Base-by-base conservation (phyloP, 2,113 vertebrate genomes). In the Galbula dea region DNA sequence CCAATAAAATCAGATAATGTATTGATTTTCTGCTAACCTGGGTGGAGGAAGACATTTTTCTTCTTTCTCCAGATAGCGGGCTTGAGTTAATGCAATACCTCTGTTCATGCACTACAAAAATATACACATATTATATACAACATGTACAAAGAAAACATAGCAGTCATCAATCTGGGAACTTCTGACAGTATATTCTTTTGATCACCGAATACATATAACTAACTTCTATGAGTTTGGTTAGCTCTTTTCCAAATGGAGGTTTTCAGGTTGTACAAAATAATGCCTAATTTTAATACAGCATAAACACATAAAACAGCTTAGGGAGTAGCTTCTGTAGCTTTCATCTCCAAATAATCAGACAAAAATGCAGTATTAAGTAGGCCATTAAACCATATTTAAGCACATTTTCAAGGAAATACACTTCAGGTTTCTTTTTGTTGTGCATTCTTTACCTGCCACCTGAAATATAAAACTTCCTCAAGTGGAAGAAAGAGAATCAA, bases 1-100 rank as follows among this genome's bases (percentile, higher is more conserved):
- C 21, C 4, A 37, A 27, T 67, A 68, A 68, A 62, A 37, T 29
- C 9, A 66, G 61, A 54, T 32, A 32, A 15, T 6, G 22, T 9
- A 41, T 29, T 89, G 20, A 76, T 39, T 48, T 69, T 73, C 41
- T 79, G 95, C 97, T 97, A 92, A 99, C 99, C 98, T 99, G 6
- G 99, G 99, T 27, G 98, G 97, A 30, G 98, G 98, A 55, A 99
- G 98, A 94, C 97, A 98, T 63, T 98, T 99, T 91, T 99, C 99
- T 92, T 99, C 99, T 95, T 99, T 99, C 23, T 99, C 99, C 91
- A 99, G 95, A 96, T 99, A 99, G 62, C 98, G 97, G 6, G 99
- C 99, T 58, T 98, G 98, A 36, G 99, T 99, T 85, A 99, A 93
- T 1, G 99, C 99, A 61, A 99, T 98, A 17, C 97, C 90, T 88